A percentile compares a stretch with the other conserved stretches of the same genome.
Conservation (phyloP, 35 echinoderm and acorn worm species). For the Heliocidaris tuberculata region DNA sequence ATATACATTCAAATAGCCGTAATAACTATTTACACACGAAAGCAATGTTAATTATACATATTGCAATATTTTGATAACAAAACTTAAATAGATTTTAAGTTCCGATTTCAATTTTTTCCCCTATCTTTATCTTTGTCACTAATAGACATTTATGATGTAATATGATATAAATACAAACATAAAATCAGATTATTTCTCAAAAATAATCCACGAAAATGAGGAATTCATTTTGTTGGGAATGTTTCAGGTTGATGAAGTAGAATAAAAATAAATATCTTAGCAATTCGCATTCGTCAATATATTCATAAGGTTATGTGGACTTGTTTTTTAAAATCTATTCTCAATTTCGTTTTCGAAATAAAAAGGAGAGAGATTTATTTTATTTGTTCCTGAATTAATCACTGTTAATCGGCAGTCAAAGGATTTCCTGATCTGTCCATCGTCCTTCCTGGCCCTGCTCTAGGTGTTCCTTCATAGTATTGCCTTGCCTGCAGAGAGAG, state of each 20-base stretch:
- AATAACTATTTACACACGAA: background rate
- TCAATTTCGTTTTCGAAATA: background rate
- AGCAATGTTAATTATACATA: background rate
- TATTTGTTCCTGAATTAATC: background rate
- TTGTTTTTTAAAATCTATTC: background rate
- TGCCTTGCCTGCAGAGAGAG: constrained; percentile 1
- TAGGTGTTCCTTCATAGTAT: background rate
- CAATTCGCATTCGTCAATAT: background rate
- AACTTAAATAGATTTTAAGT: too few relatives aligned
- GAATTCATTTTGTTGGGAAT: background rate
- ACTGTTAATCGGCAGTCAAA: constrained; percentile 5
- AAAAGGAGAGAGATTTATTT: background rate
- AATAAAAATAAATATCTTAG: background rate
- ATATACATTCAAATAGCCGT: background rate
- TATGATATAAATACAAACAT: background rate
- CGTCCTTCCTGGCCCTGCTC: background rate
- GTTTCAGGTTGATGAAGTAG: background rate
- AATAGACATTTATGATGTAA: background rate
- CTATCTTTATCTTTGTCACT: background rate
- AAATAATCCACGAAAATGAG: background rate
- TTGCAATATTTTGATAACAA: background rate
- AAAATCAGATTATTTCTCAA: background rate
- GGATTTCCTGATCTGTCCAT: background rate
- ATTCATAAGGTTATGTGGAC: background rate
- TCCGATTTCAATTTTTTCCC: background rate